These are phyloP conservation scores for Xenopus laevis DNA, from an alignment of 2,113 vertebrate genomes.

Conservation along the genomic window DNA sequence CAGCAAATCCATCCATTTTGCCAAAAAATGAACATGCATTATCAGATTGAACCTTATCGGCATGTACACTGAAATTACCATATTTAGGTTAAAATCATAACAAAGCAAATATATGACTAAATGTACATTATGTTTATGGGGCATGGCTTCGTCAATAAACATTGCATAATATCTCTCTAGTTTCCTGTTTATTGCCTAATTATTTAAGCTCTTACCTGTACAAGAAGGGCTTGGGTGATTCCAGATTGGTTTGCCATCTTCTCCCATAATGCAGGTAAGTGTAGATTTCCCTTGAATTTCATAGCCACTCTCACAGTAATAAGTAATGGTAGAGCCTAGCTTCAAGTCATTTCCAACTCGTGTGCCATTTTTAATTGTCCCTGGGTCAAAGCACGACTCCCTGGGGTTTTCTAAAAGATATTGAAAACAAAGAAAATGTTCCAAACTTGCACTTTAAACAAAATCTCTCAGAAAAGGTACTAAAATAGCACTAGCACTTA, in stretches of 20 bases:
- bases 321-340: constrained; percentile 86
- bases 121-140: too few relatives aligned
- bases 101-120: too few relatives aligned
- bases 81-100: too few relatives aligned
- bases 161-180: too few relatives aligned
- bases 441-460: not conserved
- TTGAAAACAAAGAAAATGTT: not conserved
- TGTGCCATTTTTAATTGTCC: constrained; percentile 83
- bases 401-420: constrained; percentile 85
- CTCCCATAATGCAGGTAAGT: constrained; percentile 87
- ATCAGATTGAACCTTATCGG: too few relatives aligned
- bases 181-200: too few relatives aligned
- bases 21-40: too few relatives aligned
- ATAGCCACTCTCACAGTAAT: constrained; percentile 91
- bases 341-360: constrained; percentile 85
- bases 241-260: constrained; percentile 88
- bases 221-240: constrained; percentile 86
- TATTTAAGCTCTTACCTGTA: constrained; percentile 69
- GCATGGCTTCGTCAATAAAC: too few relatives aligned
- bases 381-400: constrained; percentile 95
- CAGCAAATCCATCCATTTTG: too few relatives aligned
- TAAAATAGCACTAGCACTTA: not conserved
- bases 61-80: too few relatives aligned
- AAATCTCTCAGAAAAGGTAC: not conserved
- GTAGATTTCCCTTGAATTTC: constrained; percentile 82